phyloP scores from a whole-genome alignment of 2,888 invertebrate species.

The Itoplectis maculator region DNA sequence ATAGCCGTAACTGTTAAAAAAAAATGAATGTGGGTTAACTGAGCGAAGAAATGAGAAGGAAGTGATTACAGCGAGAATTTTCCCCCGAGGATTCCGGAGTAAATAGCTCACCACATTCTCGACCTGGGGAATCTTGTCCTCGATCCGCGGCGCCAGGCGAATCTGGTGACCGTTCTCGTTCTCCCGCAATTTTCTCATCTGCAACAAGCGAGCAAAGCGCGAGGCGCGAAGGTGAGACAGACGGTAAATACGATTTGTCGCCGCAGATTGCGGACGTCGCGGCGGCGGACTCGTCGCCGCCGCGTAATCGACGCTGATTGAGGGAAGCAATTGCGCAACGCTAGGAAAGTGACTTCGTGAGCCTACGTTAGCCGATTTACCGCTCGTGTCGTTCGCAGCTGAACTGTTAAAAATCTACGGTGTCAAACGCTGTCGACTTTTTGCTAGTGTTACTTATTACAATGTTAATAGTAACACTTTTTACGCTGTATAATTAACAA shows the following conservation, averaged over 20 bases:
- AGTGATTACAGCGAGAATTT: not conserved
- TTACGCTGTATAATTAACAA: too few species aligned
- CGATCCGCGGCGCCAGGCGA: constrained; percentile 76
- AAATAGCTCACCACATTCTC: constrained; percentile 75
- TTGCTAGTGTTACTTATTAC: too few species aligned
- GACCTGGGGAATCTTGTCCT: constrained; percentile 77
- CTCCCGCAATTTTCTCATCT: constrained; percentile 87
- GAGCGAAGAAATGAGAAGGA: not conserved
- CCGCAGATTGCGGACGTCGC: constrained; percentile 12
- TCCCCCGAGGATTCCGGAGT: not conserved
- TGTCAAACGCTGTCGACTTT: too few species aligned
- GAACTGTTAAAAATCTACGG: too few species aligned
- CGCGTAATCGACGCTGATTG: constrained; percentile 30
- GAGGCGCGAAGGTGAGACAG: constrained; percentile 26
- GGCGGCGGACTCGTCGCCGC: constrained; percentile 23
- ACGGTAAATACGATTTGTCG: constrained; percentile 33
- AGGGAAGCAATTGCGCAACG: constrained; percentile 35
- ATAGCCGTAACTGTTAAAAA: not conserved
- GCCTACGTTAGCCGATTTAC: not conserved
- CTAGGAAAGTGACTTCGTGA: constrained; percentile 21
- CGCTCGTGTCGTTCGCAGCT: not conserved
- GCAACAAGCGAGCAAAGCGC: constrained; percentile 75
- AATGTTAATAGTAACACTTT: too few species aligned
- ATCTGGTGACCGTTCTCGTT: constrained; percentile 84
- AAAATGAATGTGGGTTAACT: not conserved